phyloP scores from a whole-genome alignment of 2,797 vertebrate genomes.

The Typhlichthys eigenmanni region DNA sequence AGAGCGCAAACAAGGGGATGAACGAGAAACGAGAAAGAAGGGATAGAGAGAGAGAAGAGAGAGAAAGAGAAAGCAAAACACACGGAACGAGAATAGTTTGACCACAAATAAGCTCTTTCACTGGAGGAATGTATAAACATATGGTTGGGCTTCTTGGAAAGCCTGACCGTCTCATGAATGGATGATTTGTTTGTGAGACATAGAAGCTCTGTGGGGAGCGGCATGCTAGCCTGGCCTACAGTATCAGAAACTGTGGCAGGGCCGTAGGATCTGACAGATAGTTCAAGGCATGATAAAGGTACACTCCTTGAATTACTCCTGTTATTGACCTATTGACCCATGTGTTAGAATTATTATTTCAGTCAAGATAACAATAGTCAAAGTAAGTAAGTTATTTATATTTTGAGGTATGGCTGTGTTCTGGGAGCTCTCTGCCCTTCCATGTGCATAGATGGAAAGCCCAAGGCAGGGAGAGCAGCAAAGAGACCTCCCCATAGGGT shows the following conservation, averaged over 20 bases:
- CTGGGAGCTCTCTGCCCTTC: too few relatives aligned
- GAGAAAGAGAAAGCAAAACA: constrained; percentile 22
- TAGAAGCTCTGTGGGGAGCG: constrained; percentile 40
- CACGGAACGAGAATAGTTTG: constrained; percentile 48
- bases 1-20: constrained; percentile 33
- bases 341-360: too few relatives aligned
- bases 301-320: too few relatives aligned
- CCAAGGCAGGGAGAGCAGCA: too few relatives aligned
- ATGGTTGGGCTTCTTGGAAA: constrained; percentile 57
- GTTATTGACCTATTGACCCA: too few relatives aligned
- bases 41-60: constrained; percentile 12
- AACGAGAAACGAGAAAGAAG: constrained; percentile 11
- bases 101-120: constrained; percentile 68
- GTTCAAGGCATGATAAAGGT: too few relatives aligned
- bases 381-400: too few relatives aligned
- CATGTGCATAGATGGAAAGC: too few relatives aligned
- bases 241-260: constrained; percentile 20
- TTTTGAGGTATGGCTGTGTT: too few relatives aligned
- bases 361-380: too few relatives aligned
- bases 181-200: constrained; percentile 58
- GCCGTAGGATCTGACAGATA: constrained; percentile 1
- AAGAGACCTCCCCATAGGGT: too few relatives aligned
- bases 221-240: constrained; percentile 7
- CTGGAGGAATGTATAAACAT: constrained; percentile 72
- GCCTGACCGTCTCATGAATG: constrained; percentile 56